A percentile compares a stretch with the other conserved stretches of the same genome.
phyloP scores from a whole-genome alignment of 2,113 vertebrate species.

The Neopipo cinnamomea region DNA sequence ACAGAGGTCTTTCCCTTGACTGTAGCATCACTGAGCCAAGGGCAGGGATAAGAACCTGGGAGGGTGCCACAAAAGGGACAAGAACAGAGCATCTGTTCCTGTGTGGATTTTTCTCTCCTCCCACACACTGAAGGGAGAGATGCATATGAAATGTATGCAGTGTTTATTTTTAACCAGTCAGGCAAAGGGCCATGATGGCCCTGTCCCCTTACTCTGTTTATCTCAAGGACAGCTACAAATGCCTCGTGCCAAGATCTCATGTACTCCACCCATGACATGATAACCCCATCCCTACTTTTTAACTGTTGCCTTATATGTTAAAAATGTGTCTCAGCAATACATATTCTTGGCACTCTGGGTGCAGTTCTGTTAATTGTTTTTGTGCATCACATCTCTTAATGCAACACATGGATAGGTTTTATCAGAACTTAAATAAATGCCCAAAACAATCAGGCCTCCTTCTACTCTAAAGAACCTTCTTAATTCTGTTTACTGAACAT shows the following conservation, averaged over 20 bases:
- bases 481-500: not conserved
- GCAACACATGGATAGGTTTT: not conserved
- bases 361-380: not conserved
- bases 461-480: not conserved
- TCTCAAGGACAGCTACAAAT: not conserved
- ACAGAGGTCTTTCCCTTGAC: not conserved
- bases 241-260: not conserved
- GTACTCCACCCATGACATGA: not conserved
- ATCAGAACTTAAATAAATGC: not conserved
- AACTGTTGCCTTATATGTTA: not conserved
- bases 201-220: not conserved
- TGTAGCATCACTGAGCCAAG: not conserved
- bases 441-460: not conserved
- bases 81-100: not conserved
- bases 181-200: not conserved
- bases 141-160: not conserved
- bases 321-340: not conserved
- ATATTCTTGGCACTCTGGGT: not conserved
- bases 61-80: not conserved
- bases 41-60: not conserved
- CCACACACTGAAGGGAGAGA: not conserved
- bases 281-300: not conserved
- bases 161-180: conserved; percentile 4
- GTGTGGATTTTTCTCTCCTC: not conserved
- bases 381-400: not conserved